Evolutionary conservation across 1,140 invertebrate species (phyloP), one percentile per base, ranked within the genome.

Genomic region (Lerema accius): DNA sequence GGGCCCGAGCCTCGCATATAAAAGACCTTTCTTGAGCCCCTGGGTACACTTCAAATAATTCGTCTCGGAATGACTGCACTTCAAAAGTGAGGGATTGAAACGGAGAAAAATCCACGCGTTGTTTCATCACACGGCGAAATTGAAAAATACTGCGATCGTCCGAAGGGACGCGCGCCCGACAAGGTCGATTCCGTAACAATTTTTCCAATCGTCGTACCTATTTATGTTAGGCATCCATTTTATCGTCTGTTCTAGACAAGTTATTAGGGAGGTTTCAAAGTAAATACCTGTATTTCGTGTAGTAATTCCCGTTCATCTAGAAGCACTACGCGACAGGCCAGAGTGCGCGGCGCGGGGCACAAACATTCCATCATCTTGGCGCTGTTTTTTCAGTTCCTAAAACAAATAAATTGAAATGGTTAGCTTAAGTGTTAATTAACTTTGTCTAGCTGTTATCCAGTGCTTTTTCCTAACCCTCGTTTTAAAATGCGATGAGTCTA

Each of bases 281-380:
- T 61, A 56, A 26, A 58, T 80, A 93, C 93, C 89, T 93, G 89
- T 60, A 94, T 91, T 68, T 94, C 93, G 69, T 94, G 93, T 11
- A 94, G 77, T n/a, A 93, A 87, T 75, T 94, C 93, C 69, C 93
- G 86, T 69, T 94, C 93, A 71, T 94, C 93, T 53, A 94, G 91
- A 45, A 94, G 89, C 68, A 94, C 92, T 65, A 94, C 92, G 63
- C 93, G 93, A 86, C 93, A 94, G 61, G 93, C 93, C 49, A 94
- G 86, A 59, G 93, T 92, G 77, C 93, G 92, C 69, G 93, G 92
- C 80, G 93, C 91, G 65, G 93, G 92, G 83, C 92, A 92, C 71
- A 92, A 74, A 74, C 90, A 92, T 71, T 92, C 89, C 90, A 92
- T 86, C 85, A 86, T 89, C 43, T 65, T 82, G 71, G 65, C 67